Evolutionary conservation across 2,113 vertebrate species (phyloP).

Genomic region (Asarcornis scutulata): DNA sequence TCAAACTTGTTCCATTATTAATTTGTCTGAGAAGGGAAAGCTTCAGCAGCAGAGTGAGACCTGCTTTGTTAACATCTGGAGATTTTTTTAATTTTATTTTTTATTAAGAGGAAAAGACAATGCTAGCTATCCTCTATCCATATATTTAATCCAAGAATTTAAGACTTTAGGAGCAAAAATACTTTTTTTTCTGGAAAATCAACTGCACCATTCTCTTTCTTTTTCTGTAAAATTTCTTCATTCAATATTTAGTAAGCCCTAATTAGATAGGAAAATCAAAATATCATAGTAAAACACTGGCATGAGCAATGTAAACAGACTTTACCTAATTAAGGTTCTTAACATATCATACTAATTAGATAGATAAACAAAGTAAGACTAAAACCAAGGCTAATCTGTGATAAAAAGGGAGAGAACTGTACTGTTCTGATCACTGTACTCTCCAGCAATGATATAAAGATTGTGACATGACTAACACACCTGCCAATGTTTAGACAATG

Average conservation of each 20-base stretch:
- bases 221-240: neutral
- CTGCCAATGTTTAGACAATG: neutral
- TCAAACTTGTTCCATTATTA: conserved; percentile 55
- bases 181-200: neutral
- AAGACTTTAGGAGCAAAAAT: neutral
- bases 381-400: neutral
- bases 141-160: neutral
- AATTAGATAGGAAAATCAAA: neutral
- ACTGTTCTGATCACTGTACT: neutral
- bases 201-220: neutral
- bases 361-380: neutral
- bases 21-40: conserved; percentile 27
- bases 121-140: neutral
- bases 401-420: neutral
- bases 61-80: neutral
- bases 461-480: neutral
- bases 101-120: neutral
- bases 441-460: neutral
- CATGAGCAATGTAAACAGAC: neutral
- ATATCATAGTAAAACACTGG: neutral
- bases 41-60: neutral
- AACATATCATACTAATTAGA: neutral
- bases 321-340: neutral
- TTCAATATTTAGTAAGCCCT: neutral
- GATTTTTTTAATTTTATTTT: neutral